phyloP scores from a whole-genome alignment of 2,797 vertebrate genomes.

The Valencia hispanica region DNA sequence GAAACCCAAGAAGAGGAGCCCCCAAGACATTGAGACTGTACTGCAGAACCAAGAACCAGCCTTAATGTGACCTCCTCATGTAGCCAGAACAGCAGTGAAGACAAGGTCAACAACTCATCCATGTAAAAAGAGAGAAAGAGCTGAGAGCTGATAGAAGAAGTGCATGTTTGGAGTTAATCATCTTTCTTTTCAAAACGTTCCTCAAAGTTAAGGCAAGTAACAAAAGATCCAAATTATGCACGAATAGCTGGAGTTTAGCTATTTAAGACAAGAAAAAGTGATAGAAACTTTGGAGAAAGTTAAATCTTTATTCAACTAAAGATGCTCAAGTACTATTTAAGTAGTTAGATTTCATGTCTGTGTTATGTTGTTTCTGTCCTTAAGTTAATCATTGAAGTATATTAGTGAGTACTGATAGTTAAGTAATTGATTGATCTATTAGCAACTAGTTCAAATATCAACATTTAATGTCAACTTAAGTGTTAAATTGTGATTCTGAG shows the following conservation, averaged over 20 bases:
- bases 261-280: neutral
- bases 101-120: neutral
- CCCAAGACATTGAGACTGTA: too few relatives aligned
- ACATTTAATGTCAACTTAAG: neutral
- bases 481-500: neutral
- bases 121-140: too few relatives aligned
- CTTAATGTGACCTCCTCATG: neutral
- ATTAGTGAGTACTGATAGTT: neutral
- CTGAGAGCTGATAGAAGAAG: too few relatives aligned
- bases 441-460: neutral
- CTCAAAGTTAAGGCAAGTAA: neutral
- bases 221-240: neutral
- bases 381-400: neutral
- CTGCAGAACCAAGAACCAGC: neutral
- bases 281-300: neutral
- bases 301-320: neutral
- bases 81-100: neutral
- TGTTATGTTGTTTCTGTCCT: neutral
- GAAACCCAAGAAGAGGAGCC: too few relatives aligned
- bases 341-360: neutral
- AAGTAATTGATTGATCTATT: neutral
- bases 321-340: neutral
- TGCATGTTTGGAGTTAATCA: too few relatives aligned
- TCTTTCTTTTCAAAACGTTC: too few relatives aligned
- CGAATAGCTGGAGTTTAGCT: neutral